phyloP scores from a whole-genome alignment of 2,113 vertebrate genomes.

The Serinus canaria region DNA sequence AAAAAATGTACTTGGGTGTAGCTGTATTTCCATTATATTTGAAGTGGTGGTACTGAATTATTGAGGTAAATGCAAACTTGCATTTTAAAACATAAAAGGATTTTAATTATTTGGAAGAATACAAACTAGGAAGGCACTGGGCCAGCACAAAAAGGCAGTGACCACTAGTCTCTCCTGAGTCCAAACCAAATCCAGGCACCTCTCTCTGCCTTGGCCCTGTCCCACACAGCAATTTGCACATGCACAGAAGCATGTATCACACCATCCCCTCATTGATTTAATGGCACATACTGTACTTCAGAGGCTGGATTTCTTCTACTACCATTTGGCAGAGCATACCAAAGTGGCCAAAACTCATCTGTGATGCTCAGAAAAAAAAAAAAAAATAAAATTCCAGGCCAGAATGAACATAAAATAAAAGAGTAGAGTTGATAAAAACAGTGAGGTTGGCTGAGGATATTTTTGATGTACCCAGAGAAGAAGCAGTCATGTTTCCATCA shows the following conservation, averaged over 20 bases:
- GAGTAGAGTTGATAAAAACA: slow-evolving; percentile 15
- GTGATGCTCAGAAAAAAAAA: background rate
- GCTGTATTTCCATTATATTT: background rate
- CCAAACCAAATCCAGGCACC: background rate
- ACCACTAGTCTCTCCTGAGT: background rate
- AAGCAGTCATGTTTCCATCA: slow-evolving; percentile 35
- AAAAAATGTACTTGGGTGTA: background rate
- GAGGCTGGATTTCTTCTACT: background rate
- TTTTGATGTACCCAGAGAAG: background rate
- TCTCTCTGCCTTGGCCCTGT: background rate
- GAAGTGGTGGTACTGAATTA: background rate
- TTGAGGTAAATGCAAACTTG: background rate
- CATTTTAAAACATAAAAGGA: background rate
- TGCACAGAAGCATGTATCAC: background rate
- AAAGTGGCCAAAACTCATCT: background rate
- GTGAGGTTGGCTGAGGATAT: background rate
- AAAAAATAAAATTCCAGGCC: background rate
- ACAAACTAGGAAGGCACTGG: background rate
- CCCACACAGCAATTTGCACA: background rate
- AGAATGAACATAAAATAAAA: background rate
- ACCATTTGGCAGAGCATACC: background rate
- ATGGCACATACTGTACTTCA: background rate
- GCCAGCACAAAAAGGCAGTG: background rate
- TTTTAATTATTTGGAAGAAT: background rate
- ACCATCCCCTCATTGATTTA: background rate